These are phyloP conservation scores for Dicranocentrus wangi DNA, from an alignment of 2,888 invertebrate genomes.

Conservation along the genomic window DNA sequence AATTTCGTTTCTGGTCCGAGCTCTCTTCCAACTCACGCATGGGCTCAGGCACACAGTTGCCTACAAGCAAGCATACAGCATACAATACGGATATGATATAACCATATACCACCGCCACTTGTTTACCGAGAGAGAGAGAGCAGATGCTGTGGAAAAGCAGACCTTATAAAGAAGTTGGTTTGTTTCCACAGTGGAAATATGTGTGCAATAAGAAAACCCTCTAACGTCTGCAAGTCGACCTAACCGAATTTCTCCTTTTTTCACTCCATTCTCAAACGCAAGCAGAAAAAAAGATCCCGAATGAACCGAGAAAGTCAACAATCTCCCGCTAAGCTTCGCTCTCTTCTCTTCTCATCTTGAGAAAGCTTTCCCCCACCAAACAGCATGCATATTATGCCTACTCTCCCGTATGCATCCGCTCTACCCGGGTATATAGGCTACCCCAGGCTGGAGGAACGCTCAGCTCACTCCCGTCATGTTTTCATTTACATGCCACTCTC, in stretches of 20 bases:
- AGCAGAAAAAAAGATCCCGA: conserved; percentile 42
- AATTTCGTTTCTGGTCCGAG: conserved; percentile 52
- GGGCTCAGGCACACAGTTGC: too few relatives aligned
- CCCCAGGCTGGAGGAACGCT: too few relatives aligned
- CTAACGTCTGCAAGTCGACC: conserved; percentile 68
- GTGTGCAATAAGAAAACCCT: conserved; percentile 67
- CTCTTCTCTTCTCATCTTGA: conserved; percentile 57
- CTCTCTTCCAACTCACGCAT: conserved; percentile 53
- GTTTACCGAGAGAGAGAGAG: too few relatives aligned
- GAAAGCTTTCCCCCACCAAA: conserved; percentile 41
- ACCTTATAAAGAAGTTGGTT: too few relatives aligned
- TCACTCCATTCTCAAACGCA: conserved; percentile 20
- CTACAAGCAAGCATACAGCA: too few relatives aligned
- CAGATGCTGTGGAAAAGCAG: too few relatives aligned
- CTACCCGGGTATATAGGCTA: too few relatives aligned
- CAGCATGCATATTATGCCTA: background rate
- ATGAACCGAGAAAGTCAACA: conserved; percentile 62
- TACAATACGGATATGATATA: too few relatives aligned
- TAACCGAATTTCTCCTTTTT: conserved; percentile 38
- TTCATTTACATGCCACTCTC: background rate
- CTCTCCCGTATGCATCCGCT: background rate
- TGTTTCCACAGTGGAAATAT: too few relatives aligned
- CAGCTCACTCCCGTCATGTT: too few relatives aligned
- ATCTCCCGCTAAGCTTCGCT: conserved; percentile 69
- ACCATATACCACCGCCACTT: too few relatives aligned